Conservation (phyloP, 2,888 invertebrate species). For the Ischnura elegans region DNA sequence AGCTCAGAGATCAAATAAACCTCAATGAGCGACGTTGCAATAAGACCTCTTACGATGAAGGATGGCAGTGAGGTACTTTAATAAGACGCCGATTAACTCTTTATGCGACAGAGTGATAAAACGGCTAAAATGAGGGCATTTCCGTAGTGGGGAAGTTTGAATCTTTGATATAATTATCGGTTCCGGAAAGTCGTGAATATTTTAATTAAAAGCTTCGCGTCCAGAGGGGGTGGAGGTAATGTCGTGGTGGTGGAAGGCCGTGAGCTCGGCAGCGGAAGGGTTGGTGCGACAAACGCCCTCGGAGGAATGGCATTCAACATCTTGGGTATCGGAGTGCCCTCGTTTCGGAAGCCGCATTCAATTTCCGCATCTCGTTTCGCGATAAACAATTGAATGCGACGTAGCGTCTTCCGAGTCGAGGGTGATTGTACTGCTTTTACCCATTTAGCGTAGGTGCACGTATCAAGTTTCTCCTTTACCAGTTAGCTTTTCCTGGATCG, state of each 20-base stretch:
- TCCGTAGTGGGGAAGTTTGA: not conserved
- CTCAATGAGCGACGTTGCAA: too few relatives aligned
- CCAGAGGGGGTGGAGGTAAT: not conserved
- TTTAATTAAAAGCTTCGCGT: not conserved
- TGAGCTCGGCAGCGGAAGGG: too few relatives aligned
- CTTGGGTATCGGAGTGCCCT: not conserved
- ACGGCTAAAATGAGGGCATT: not conserved
- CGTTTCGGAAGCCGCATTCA: not conserved
- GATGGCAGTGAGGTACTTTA: too few relatives aligned
- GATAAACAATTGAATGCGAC: not conserved
- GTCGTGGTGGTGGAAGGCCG: not conserved
- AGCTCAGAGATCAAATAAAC: too few relatives aligned
- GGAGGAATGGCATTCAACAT: not conserved
- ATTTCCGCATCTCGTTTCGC: not conserved
- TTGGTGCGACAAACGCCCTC: not conserved
- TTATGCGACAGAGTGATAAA: not conserved
- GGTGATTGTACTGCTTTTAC: not conserved
- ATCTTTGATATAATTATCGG: not conserved
- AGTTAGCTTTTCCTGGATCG: too few relatives aligned
- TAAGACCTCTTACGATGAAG: too few relatives aligned
- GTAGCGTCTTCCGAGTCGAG: not conserved
- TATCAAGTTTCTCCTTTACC: too few relatives aligned
- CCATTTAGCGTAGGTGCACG: too few relatives aligned
- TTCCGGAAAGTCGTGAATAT: not conserved
- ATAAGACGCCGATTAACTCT: too few relatives aligned